These are phyloP conservation scores for Camelus bactrianus DNA, from an alignment of 2,113 vertebrate genomes.

Conservation along the genomic window DNA sequence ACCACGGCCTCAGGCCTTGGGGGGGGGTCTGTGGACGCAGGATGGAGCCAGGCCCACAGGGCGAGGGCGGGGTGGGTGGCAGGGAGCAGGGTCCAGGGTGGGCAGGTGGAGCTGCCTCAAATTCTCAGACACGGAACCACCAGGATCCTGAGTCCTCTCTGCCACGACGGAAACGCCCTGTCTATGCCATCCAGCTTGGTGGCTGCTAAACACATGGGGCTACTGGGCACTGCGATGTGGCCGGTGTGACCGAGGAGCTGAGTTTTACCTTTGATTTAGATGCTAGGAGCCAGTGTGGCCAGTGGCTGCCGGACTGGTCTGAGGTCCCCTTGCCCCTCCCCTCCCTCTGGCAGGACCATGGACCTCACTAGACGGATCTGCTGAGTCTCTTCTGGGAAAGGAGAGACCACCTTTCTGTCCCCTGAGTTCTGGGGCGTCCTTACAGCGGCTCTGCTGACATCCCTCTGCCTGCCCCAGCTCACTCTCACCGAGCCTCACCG, in stretches of 20 bases:
- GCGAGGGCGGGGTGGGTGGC: background rate
- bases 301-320: background rate
- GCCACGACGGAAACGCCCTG: background rate
- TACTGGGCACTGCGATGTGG: background rate
- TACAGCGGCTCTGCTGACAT: background rate
- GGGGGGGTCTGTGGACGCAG: background rate
- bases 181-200: background rate
- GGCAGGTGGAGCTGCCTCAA: background rate
- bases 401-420: background rate
- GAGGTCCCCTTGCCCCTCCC: background rate
- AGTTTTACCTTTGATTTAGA: background rate
- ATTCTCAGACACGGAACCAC: accelerated
- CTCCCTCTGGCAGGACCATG: accelerated
- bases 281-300: background rate
- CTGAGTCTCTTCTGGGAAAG: background rate
- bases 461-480: background rate
- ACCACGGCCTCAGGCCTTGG: background rate
- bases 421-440: background rate
- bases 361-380: background rate
- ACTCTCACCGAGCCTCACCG: accelerated
- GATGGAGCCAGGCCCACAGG: background rate
- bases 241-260: background rate
- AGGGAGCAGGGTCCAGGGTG: background rate
- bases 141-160: background rate
- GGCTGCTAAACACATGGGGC: too few relatives aligned